These are phyloP conservation scores for Clunio marinus DNA, from an alignment of 2,888 invertebrate species.

Conservation along the genomic window DNA sequence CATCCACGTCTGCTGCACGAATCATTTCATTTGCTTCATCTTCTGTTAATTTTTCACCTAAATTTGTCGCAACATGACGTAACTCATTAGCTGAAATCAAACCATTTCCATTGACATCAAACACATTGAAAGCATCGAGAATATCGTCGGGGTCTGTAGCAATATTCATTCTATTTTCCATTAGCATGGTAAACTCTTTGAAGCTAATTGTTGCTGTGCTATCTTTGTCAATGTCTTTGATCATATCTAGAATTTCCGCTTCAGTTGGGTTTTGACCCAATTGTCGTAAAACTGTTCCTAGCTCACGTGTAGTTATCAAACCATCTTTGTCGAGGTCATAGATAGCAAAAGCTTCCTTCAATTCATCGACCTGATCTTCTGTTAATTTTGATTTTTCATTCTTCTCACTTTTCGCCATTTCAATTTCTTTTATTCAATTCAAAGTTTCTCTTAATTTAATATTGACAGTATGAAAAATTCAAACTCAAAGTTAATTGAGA, in stretches of 20 bases:
- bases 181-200: slow-evolving; percentile 99
- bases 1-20: slow-evolving; percentile 97
- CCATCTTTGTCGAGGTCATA: slow-evolving; percentile 99
- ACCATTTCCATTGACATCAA: slow-evolving; percentile 99
- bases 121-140: slow-evolving; percentile 97
- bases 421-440: no score
- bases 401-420: no score
- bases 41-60: slow-evolving; percentile 97
- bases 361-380: slow-evolving; percentile 99
- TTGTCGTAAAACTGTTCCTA: slow-evolving; percentile 98
- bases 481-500: no score
- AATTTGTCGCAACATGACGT: slow-evolving; percentile 99
- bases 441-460: no score
- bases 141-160: slow-evolving; percentile 99
- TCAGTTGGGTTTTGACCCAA: slow-evolving; percentile 99
- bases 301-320: slow-evolving; percentile 98
- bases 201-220: slow-evolving; percentile 97
- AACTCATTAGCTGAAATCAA: slow-evolving; percentile 97
- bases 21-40: slow-evolving; percentile 99
- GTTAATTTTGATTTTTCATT: slow-evolving; percentile 79
- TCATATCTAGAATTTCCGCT: slow-evolving; percentile 99
- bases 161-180: slow-evolving; percentile 99
- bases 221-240: slow-evolving; percentile 88
- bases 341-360: slow-evolving; percentile 99
- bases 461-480: no score